Conservation (phyloP, 1,140 invertebrate species). For the Aradophagus sp. region DNA sequence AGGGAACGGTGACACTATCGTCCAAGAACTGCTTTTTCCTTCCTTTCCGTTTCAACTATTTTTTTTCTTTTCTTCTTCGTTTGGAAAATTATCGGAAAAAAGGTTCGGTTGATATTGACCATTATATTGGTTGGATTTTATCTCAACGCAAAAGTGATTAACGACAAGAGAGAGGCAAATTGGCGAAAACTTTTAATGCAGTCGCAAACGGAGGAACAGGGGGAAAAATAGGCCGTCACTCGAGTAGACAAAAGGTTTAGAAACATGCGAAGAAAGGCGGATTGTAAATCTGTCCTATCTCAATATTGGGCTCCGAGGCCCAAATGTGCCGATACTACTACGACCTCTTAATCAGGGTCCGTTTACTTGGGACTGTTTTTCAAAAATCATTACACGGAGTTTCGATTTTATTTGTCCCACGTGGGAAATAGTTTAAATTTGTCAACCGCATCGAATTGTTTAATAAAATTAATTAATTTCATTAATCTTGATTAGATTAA, state of each 20-base stretch:
- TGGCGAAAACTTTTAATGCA: conserved; percentile 19
- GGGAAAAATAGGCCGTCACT: conserved; percentile 12
- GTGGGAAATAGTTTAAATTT: too few species aligned
- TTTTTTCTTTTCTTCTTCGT: too few species aligned
- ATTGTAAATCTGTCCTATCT: conserved; percentile 45
- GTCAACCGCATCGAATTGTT: too few species aligned
- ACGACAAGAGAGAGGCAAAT: conserved; percentile 16
- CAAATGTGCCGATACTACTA: conserved; percentile 9
- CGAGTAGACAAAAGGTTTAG: conserved; percentile 19
- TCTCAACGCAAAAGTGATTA: conserved; percentile 23
- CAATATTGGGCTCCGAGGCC: conserved; percentile 20
- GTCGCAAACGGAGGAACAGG: conserved; percentile 7
- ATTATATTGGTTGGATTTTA: conserved; percentile 5
- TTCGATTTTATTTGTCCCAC: too few species aligned
- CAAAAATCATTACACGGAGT: conserved; percentile 7
- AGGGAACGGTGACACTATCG: too few species aligned
- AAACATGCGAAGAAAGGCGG: conserved; percentile 4
- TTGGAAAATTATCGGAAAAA: too few species aligned
- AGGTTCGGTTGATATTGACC: background rate
- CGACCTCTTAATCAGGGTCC: conserved; percentile 2
- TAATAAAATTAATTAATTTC: too few species aligned
- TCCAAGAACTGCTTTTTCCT: too few species aligned
- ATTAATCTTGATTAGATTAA: too few species aligned
- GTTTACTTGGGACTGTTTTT: background rate
- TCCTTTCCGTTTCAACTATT: too few species aligned